Conservation (phyloP, 2,888 invertebrate species). For the Andrena chrysosceles region DNA sequence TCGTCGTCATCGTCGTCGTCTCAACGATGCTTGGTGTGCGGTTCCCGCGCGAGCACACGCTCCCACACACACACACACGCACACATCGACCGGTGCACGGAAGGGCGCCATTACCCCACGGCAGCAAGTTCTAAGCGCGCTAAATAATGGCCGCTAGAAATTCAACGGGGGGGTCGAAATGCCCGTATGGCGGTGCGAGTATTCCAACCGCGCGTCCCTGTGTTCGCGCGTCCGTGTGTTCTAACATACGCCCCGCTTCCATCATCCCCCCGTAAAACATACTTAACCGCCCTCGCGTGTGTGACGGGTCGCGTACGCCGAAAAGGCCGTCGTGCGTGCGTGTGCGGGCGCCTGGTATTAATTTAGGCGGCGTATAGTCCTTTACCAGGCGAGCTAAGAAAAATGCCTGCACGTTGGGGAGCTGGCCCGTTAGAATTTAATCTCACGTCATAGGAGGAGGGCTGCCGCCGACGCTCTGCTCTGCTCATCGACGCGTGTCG, state of each 20-base stretch:
- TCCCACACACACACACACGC: slow-evolving; percentile 10
- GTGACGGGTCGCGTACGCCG: slow-evolving; percentile 11
- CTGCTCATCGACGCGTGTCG: slow-evolving; percentile 60
- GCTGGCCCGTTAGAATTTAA: slow-evolving; percentile 82
- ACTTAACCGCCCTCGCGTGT: slow-evolving; percentile 43
- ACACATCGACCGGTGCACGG: slow-evolving; percentile 6
- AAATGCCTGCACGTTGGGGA: slow-evolving; percentile 80
- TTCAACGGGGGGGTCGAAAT: slow-evolving; percentile 76
- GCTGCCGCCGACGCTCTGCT: slow-evolving; percentile 5
- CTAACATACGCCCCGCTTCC: slow-evolving; percentile 71
- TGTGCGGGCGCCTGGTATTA: slow-evolving; percentile 77
- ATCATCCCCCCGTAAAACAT: slow-evolving; percentile 59
- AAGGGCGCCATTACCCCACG: slow-evolving; percentile 79
- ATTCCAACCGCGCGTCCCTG: slow-evolving; percentile 56
- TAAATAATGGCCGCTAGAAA: slow-evolving; percentile 84
- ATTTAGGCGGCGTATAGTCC: slow-evolving; percentile 80
- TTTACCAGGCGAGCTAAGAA: slow-evolving; percentile 81
- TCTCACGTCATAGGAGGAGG: slow-evolving; percentile 77
- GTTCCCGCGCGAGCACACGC: slow-evolving; percentile 33
- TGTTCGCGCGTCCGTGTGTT: slow-evolving; percentile 53
- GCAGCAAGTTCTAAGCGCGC: slow-evolving; percentile 83
- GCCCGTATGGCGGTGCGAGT: slow-evolving; percentile 72
- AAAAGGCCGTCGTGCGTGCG: background rate
- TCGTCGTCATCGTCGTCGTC: slow-evolving; percentile 51
- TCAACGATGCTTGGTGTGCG: slow-evolving; percentile 35